Base-by-base conservation (phyloP, 2,888 invertebrate species). In the Ormyrus labotus region DNA sequence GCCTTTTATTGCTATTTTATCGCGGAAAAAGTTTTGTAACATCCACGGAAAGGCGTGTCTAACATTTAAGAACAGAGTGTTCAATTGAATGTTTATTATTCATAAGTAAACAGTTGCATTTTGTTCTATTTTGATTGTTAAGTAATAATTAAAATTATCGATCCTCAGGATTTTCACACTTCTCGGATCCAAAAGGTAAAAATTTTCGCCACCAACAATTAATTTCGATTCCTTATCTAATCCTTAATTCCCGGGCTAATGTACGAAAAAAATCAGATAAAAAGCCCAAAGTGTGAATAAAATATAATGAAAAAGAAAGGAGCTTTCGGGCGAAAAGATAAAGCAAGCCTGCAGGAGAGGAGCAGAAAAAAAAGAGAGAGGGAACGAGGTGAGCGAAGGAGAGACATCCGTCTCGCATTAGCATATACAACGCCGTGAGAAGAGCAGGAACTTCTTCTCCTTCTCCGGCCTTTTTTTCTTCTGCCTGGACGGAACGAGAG, bases 381-480 rank as follows among this genome's bases (percentile, higher is more conserved):
- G 84, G 84, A 81, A 84, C 83, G 82, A 85, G 86, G 84, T 84
- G 72, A 79, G 76, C 75, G 68, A 70, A 81, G 77, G 77, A 80
- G 87, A 90, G 90, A 90, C 90, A 90, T 90, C 90, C 90, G 89
- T 90, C 90, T 90, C 88, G 87, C 90, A 90, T 90, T 90, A 90
- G 90, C 90, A 90, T 90, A 90, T 90, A 90, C 90, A 90, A 82
- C 87, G 90, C 86, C 86, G 83, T 84, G 85, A 83, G 86, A 85
- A 85, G 85, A 84, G 83, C 81, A 80, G 81, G 80, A 76, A 83
- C 82, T 75, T 81, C 73, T 69, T 83, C 70, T 53, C n/a, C 45
- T 9, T 53, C 45, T 63, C 64, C 65, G 69, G 55, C 64, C 70
- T 69, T 60, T 64, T 82, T 70, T 57, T 50, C 51, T 64, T 73